These are phyloP conservation scores for Streblospio benedicti DNA, from an alignment of 1,140 invertebrate genomes.

Conservation along the genomic window DNA sequence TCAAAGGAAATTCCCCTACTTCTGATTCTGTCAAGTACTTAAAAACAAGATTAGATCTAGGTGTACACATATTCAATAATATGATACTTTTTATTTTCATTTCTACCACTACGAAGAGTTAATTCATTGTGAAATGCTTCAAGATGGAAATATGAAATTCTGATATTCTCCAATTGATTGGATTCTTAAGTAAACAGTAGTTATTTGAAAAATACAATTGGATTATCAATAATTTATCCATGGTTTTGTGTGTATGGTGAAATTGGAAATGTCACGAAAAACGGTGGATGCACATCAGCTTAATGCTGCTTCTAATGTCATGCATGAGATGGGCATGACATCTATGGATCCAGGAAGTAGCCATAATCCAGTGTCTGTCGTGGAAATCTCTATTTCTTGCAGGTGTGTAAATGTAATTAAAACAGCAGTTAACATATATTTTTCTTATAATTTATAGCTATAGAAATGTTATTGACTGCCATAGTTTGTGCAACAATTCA, in stretches of 20 bases:
- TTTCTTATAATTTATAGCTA: background rate
- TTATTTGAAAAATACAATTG: background rate
- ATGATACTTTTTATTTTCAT: no score
- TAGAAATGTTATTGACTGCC: no score
- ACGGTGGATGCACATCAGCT: background rate
- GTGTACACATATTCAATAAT: no score
- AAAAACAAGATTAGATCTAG: no score
- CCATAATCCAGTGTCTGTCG: background rate
- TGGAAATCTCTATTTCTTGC: constrained; percentile 9
- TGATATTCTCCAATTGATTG: no score
- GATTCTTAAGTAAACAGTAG: constrained; percentile 3
- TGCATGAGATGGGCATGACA: constrained; percentile 2
- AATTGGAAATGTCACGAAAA: no score
- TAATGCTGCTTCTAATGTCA: background rate
- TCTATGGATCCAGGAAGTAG: background rate
- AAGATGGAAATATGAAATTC: no score
- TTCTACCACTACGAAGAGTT: no score
- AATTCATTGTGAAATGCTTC: no score
- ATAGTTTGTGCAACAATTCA: no score
- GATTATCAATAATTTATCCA: background rate
- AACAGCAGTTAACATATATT: background rate
- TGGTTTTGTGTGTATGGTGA: background rate
- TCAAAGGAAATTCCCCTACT: no score
- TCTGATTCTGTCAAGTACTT: no score
- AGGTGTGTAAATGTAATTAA: background rate